A percentile compares a stretch with the other conserved stretches of the same genome.
These are phyloP conservation scores for Sebastes kiyomatsui DNA, from an alignment of 2,797 vertebrate genomes.

Conservation along the genomic window DNA sequence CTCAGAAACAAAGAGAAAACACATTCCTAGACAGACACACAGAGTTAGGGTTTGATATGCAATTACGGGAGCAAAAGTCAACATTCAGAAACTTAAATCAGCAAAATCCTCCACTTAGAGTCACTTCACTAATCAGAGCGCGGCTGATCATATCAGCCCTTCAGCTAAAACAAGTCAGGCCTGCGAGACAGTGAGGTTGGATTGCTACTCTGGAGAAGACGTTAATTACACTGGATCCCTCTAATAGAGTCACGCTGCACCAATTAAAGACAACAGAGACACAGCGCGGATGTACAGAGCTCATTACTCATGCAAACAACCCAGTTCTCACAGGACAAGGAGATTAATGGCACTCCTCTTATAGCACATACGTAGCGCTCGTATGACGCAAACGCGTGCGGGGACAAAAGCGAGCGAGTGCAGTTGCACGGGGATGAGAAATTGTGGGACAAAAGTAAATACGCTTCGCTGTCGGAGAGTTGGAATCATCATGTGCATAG, in stretches of 20 bases:
- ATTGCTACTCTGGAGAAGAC: constrained; percentile 29
- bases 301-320: constrained; percentile 78
- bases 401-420: neutral
- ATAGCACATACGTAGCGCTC: constrained; percentile 28
- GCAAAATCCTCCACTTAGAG: neutral
- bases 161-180: constrained; percentile 18
- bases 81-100: neutral
- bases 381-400: constrained; percentile 23
- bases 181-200: neutral
- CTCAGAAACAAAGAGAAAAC: neutral
- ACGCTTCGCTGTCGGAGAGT: neutral
- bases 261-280: constrained; percentile 78
- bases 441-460: neutral
- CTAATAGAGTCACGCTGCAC: constrained; percentile 71
- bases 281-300: constrained; percentile 54
- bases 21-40: neutral
- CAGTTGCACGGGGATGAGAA: neutral
- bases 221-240: constrained; percentile 69
- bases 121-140: constrained; percentile 12
- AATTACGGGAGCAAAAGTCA: neutral
- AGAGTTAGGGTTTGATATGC: neutral
- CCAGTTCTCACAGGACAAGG: constrained; percentile 51
- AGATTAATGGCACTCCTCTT: constrained; percentile 71
- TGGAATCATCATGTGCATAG: neutral
- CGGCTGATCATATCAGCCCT: constrained; percentile 31